phyloP scores from a whole-genome alignment of 64 coral and sea anemone species.

The Actinia equina region DNA sequence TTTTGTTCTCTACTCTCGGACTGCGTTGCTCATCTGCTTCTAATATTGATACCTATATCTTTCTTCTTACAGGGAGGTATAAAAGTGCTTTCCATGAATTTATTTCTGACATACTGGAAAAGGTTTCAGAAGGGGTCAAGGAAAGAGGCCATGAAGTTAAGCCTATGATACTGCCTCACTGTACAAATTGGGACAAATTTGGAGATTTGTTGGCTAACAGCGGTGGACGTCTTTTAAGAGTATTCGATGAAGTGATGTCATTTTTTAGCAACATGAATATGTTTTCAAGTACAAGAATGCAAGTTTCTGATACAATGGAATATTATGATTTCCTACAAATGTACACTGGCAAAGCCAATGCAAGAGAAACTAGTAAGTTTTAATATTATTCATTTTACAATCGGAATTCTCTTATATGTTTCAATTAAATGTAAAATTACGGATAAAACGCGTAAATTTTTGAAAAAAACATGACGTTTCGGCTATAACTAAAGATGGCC shows the following conservation, averaged over 20 bases:
- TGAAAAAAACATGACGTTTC: no score
- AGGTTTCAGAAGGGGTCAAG: not conserved
- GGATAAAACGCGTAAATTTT: no score
- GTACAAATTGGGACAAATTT: slow-evolving; percentile 67
- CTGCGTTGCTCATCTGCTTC: no score
- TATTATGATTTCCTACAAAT: slow-evolving; percentile 63
- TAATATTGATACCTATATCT: no score
- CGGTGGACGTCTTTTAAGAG: slow-evolving; percentile 17
- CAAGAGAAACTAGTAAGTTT: slow-evolving; percentile 46
- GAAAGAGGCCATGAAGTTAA: not conserved
- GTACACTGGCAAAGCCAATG: slow-evolving; percentile 47
- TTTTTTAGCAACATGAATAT: slow-evolving; percentile 69
- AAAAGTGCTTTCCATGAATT: slow-evolving; percentile 29
- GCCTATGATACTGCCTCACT: slow-evolving; percentile 48
- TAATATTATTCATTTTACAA: not conserved
- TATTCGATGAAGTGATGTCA: slow-evolving; percentile 56
- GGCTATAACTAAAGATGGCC: no score
- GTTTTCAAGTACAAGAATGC: slow-evolving; percentile 30
- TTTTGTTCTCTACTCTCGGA: no score
- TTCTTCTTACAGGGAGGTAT: slow-evolving; percentile 9
- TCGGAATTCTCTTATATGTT: not conserved
- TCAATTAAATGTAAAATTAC: not conserved
- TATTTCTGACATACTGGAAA: slow-evolving; percentile 3
- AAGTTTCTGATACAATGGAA: slow-evolving; percentile 44
- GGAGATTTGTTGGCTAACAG: slow-evolving; percentile 34